A percentile compares a stretch with the other conserved stretches of the same genome.
Evolutionary conservation across 2,888 invertebrate genomes (phyloP).

Genomic region (Sarcophaga rosellei): DNA sequence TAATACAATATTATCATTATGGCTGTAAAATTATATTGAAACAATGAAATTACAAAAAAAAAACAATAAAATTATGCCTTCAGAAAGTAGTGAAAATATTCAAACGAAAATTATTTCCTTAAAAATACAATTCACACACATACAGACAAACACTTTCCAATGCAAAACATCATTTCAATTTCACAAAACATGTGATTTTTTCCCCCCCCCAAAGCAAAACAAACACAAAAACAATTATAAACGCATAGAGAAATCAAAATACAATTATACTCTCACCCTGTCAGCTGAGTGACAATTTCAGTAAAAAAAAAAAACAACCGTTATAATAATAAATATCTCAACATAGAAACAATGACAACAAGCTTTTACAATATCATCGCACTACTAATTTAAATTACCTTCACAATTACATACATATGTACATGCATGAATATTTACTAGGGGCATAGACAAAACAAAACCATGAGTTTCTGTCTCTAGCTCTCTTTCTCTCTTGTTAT

Average conservation of each 20-base stretch:
- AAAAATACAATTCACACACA: conserved; percentile 17
- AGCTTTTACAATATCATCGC: neutral
- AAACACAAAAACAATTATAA: neutral
- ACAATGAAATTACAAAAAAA: conserved; percentile 10
- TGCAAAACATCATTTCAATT: conserved; percentile 16
- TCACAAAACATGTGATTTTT: conserved; percentile 40
- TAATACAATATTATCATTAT: conserved; percentile 32
- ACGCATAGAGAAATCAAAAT: no score
- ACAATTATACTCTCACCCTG: neutral
- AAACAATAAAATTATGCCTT: conserved; percentile 22
- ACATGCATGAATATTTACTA: no score
- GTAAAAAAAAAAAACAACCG: neutral
- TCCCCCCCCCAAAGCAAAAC: no score
- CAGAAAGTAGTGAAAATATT: conserved; percentile 6
- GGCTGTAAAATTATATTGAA: conserved; percentile 16
- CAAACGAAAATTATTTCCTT: conserved; percentile 36
- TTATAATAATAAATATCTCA: neutral
- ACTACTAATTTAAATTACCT: no score
- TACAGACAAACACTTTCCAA: neutral
- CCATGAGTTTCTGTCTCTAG: no score
- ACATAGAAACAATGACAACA: neutral
- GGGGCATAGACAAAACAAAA: no score
- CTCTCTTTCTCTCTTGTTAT: no score
- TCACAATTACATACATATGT: no score
- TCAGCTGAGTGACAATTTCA: neutral